Evolutionary conservation across 2,888 invertebrate species (phyloP), one percentile per base, ranked within the genome.

Genomic region (Dioctria linearis): DNA sequence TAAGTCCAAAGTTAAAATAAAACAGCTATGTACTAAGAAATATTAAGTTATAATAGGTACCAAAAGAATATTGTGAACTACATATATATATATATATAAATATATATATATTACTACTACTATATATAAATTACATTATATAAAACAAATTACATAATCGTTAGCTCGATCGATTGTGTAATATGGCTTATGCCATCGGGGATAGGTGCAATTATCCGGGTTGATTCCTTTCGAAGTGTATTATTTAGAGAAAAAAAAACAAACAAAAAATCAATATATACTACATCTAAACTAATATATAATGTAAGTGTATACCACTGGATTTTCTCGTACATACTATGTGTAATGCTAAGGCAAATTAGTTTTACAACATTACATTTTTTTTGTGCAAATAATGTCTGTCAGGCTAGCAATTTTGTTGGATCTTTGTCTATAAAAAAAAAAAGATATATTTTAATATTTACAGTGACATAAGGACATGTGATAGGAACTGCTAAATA

Each of bases 401-500:
- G 25, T 25, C 25, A 51, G 43, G 57, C 59, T 11, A 43, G 43
- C 42, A 6, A 75, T 59, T 59, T 61, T 75, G 57, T 75, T 75
- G 59, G 25, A 75, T 49, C 59, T 75, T 69, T 59, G 61, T 71
- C 75, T 75, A 75, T 75, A 75, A 61, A 75, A 25, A 25, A 25
- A 25, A 25, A 25, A 25, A 25, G 25, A 59, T 75, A 75, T 75
- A 75, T 75, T 75, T 75, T 75, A 75, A 42, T 75, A 75, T 75
- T 75, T 75, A 75, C 57, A 61, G 43, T 59, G 75, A 57, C 25
- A 11, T 75, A 75, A 75, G 75, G 75, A 71, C 75, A 75, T 75
- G 75, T 75, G 75, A 75, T 75, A 75, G 75, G 25, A 75, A 75
- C 75, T 43, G 61, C 49, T 59, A 54, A 71, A 75, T 75, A 75